Base-by-base conservation (phyloP, 2,113 vertebrate species). In the Peromyscus polionotus region DNA sequence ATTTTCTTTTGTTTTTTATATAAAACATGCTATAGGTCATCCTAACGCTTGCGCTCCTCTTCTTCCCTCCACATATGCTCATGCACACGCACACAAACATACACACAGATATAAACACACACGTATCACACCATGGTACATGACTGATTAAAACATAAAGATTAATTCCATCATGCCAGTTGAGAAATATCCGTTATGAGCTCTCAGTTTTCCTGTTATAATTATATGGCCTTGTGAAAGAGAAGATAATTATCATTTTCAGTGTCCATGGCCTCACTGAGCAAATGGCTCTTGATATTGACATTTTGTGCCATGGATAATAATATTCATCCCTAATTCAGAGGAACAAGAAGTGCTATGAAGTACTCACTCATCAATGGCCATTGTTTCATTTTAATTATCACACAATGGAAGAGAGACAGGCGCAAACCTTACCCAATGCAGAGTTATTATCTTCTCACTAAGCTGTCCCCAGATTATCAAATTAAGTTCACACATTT, bases 291-390 rank as follows among this genome's bases (percentile, higher is more conserved):
- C 96, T 97, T 94, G 86, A 97, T 95, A 94, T 80, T 96, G 95
- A 97, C 96, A 97, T 95, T 98, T 97, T 95, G 91, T 98, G 87
- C 97, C 89, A 48, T 81, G 70, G 94, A 95, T 97, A 97, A 98
- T 97, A 79, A 97, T 83, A 93, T 95, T 97, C 65, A 93, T 75
- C n/a, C 90, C 79, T 94, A 81, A 93, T 89, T 91, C 77, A 93
- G 83, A 94, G 75, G 97, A 95, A 97, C 91, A 59, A 92, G 94
- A 97, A 97, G 96, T 98, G 88, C 96, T 85, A 10, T 85, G 36
- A 95, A 94, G 93, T 88, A 84, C 33, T 92, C 88, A 80, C 51
- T 97, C 83, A 94, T 97, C 94, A 96, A 6, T 63, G 72, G 57
- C 42, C 79, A 97, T 97, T 98, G 96, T 98, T 96, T 98, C 79